Evolutionary conservation across 2,797 vertebrate species (phyloP), one percentile per base, ranked within the genome.

Genomic region (Alcedo atthis): DNA sequence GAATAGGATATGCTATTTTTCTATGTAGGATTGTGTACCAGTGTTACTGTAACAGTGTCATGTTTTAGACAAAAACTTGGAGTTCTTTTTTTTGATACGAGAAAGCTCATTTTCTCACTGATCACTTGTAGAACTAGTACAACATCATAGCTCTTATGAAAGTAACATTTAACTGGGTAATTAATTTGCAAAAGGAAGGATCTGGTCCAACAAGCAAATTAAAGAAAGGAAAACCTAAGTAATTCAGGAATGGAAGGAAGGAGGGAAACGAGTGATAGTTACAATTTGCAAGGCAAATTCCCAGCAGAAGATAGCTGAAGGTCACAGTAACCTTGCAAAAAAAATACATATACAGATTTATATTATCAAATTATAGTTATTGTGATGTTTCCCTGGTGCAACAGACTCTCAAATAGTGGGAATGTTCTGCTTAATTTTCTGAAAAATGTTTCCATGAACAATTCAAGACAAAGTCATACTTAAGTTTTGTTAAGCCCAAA

Each of bases 181-280:
- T 86, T 95, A 95, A 92, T 91, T 92, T 91, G 22, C 37, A 85
- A 82, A 75, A 80, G 51, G 85, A 93, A 94, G 78, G 93, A 89
- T 90, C 46, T 92, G 83, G 64, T 94, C 43, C 83, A 92, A 90
- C 22, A 93, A 78, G 5, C 88, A 93, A 87, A 92, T 92, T 89
- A 90, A 94, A 94, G 49, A 88, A 71, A 87, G 51, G 43, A 62
- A 94, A 92, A 82, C 33, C 64, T 90, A 59, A 85, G 40, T 86
- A 85, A 89, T 92, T 90, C 71, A 51, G 26, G 30, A 84, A 90
- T 43, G 54, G 32, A 68, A 54, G 24, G 37, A 91, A 90, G 53
- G 42, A 76, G 37, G 54, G n/a, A 90, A 91, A 51, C 74, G 26
- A 81, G 22, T 74, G 61, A 84, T 86, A 81, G 85, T 80, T 90